Base-by-base conservation (phyloP, 2,888 invertebrate species). In the Mesorhabditis belari region DNA sequence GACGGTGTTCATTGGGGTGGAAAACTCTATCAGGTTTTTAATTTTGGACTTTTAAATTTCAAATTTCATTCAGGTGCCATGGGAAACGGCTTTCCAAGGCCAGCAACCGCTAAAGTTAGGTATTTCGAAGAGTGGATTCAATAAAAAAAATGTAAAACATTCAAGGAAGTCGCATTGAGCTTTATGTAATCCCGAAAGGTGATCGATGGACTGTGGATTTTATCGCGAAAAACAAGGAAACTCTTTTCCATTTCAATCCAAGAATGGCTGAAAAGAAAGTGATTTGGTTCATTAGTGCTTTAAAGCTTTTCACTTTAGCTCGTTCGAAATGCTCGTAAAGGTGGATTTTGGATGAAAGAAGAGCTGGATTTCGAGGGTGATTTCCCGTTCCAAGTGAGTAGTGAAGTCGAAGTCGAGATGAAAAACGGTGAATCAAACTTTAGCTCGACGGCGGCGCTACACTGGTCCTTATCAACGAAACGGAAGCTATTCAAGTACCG, bases 241-340 rank as follows among this genome's bases (percentile, higher is more conserved):
- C n/a, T 35, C 72, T 81, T 49, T 79, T 81, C 70, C 72, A 77
- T 57, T 75, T 81, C 69, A 81, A 80, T 60, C 80, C 80, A 28
- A 66, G 81, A 44, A 72, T 81, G 64, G 66, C 71, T 63, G 79
- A 80, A 17, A 9, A 35, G 58, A 77, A 77, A 63, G 69, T 63
- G 58, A 73, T 73, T 23, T 44, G 55, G 55, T 0, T 35, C n/a
- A 35, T n/a, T 0, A 9, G 44, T 1, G 0, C 12, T 17, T 2
- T 2, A 1, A n/a, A 35, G 44, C 12, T 35, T 2, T n/a, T n/a
- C 12, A 35, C 12, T 17, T 55, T 59, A 79, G 73, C 70, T 81
- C 19, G 75, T 81, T 6, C 76, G 81, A 12, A 80, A 80, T 64
- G 58, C 77, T 2, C 67, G 70, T 52, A 66, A 69, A 23, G 65